Conservation (phyloP, 2,888 invertebrate species). For the Cantharis lateralis region DNA sequence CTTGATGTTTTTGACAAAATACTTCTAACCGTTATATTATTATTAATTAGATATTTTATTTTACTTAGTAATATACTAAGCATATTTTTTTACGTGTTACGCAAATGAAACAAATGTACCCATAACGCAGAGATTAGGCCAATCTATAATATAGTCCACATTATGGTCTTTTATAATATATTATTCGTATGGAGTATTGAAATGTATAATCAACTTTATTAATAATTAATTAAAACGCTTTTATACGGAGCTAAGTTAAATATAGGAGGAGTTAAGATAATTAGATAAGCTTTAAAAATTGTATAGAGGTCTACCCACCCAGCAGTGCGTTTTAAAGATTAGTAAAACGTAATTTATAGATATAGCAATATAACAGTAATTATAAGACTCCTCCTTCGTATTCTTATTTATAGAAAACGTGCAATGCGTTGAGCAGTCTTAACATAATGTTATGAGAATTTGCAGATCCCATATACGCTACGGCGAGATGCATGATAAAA, state of each 20-base stretch:
- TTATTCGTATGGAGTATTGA: neutral
- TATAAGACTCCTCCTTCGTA: slow-evolving; percentile 29
- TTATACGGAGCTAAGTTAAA: slow-evolving; percentile 19
- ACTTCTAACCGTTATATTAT: neutral
- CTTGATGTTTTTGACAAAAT: neutral
- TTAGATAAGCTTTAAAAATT: slow-evolving; percentile 29
- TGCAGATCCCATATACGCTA: slow-evolving; percentile 1
- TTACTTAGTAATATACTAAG: neutral
- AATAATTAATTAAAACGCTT: neutral
- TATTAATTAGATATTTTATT: too few relatives aligned
- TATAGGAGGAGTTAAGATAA: slow-evolving; percentile 27
- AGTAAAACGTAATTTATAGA: slow-evolving; percentile 30
- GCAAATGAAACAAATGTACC: neutral
- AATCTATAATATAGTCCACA: neutral
- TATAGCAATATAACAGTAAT: slow-evolving; percentile 31
- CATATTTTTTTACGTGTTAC: neutral
- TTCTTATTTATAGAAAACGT: slow-evolving; percentile 31
- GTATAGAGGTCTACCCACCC: slow-evolving; percentile 29
- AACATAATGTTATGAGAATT: slow-evolving; percentile 23
- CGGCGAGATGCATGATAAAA: neutral
- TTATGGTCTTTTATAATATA: neutral
- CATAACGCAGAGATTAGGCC: neutral
- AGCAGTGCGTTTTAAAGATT: slow-evolving; percentile 25
- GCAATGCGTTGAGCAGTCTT: slow-evolving; percentile 26
- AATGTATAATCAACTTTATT: neutral